Conservation (phyloP, 2,113 vertebrate genomes). For the Rafetus swinhoei region DNA sequence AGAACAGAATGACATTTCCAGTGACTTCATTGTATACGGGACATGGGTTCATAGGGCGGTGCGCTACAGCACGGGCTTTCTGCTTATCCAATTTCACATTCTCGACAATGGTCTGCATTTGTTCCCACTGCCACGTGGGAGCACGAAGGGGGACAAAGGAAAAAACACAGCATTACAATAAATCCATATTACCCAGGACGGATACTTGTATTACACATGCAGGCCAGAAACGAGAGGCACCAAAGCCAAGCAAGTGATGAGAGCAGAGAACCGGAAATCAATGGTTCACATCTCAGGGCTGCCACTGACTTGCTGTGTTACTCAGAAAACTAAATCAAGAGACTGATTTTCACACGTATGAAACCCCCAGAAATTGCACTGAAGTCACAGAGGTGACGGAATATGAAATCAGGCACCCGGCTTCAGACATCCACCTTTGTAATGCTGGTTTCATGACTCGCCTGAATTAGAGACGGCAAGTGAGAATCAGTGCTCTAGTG, state of each 20-base stretch:
- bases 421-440: neutral
- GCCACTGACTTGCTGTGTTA: neutral
- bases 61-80: constrained; percentile 61
- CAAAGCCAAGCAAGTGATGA: neutral
- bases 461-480: neutral
- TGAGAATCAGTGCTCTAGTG: neutral
- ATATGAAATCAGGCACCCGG: accelerated
- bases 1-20: constrained; percentile 86
- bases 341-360: neutral
- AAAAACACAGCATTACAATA: constrained; percentile 24
- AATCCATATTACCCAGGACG: accelerated
- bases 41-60: constrained; percentile 81
- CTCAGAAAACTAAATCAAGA: neutral
- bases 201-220: neutral
- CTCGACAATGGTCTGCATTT: constrained; percentile 54
- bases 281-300: neutral
- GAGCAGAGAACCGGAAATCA: neutral
- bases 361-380: neutral
- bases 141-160: neutral
- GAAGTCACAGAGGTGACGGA: neutral
- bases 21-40: constrained; percentile 70
- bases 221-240: neutral
- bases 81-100: no score
- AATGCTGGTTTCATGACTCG: neutral
- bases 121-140: constrained; percentile 69